Conservation (phyloP, 2,888 invertebrate genomes). For the Myathropa florea region DNA sequence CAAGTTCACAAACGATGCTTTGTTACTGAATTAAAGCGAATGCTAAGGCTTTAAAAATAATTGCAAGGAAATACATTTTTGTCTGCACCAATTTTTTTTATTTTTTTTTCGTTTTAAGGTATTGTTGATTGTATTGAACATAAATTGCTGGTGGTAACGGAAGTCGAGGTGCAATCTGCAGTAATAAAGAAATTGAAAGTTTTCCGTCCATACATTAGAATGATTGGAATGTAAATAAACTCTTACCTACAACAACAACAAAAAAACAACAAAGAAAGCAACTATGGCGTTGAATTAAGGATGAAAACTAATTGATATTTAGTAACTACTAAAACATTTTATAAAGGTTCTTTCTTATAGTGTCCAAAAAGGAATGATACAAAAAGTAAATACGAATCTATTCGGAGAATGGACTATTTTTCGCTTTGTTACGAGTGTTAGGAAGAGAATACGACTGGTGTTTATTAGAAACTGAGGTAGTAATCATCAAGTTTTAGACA, state of each 20-base stretch:
- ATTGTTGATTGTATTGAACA: conserved; percentile 42
- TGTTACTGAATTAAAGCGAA: background rate
- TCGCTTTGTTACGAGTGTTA: too few species aligned
- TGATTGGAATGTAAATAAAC: background rate
- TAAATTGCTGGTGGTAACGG: conserved; percentile 45
- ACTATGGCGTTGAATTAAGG: background rate
- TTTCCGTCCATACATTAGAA: conserved; percentile 12
- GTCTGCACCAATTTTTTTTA: conserved; percentile 5
- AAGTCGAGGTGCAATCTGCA: conserved; percentile 12
- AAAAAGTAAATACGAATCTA: too few species aligned
- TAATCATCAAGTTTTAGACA: too few species aligned
- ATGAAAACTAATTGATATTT: too few species aligned
- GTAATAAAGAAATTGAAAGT: background rate
- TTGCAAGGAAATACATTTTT: background rate
- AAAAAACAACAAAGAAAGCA: background rate
- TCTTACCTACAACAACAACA: background rate
- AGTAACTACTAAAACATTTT: too few species aligned
- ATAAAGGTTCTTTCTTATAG: too few species aligned
- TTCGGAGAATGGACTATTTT: too few species aligned
- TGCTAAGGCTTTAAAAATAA: background rate
- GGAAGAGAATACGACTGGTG: too few species aligned
- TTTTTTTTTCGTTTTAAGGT: conserved; percentile 1
- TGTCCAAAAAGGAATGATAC: too few species aligned
- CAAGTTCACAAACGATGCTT: conserved; percentile 44
- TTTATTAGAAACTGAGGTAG: too few species aligned